These are phyloP conservation scores for Hydrolagus colliei DNA, from an alignment of 2,797 vertebrate species.

Conservation along the genomic window DNA sequence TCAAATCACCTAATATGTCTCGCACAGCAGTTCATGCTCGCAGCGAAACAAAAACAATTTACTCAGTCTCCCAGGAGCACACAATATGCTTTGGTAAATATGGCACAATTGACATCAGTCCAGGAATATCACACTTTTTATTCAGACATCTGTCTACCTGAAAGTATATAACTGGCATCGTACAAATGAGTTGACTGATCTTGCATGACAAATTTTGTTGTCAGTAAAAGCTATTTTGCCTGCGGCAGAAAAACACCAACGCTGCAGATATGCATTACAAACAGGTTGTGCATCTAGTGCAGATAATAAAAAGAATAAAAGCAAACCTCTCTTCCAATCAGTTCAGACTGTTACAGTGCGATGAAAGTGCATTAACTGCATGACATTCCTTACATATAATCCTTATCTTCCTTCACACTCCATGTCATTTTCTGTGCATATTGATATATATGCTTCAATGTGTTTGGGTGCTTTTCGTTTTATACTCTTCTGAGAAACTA, in stretches of 20 bases:
- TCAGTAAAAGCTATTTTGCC: slow-evolving; percentile 12
- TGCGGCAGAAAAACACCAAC: not conserved
- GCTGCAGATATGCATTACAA: not conserved
- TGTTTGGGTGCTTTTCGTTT: no score
- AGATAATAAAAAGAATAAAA: not conserved
- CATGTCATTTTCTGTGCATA: no score
- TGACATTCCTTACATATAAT: not conserved
- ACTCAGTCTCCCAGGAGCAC: not conserved
- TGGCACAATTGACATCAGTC: slow-evolving; percentile 26
- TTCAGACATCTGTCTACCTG: not conserved
- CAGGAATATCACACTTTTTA: slow-evolving; percentile 20
- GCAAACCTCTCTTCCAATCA: not conserved
- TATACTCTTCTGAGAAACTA: no score
- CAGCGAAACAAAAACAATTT: slow-evolving; percentile 5
- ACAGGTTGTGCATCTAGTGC: not conserved
- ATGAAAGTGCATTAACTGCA: not conserved
- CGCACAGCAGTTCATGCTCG: not conserved
- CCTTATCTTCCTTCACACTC: no score
- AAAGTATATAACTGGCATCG: not conserved
- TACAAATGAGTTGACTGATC: slow-evolving; percentile 7
- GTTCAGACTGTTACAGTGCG: not conserved
- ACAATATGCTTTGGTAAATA: slow-evolving; percentile 13
- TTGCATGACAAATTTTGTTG: slow-evolving; percentile 21
- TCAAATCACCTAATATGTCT: not conserved
- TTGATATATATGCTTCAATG: no score